Conservation (phyloP, 1,140 invertebrate species). For the Drosophila chauvacae region DNA sequence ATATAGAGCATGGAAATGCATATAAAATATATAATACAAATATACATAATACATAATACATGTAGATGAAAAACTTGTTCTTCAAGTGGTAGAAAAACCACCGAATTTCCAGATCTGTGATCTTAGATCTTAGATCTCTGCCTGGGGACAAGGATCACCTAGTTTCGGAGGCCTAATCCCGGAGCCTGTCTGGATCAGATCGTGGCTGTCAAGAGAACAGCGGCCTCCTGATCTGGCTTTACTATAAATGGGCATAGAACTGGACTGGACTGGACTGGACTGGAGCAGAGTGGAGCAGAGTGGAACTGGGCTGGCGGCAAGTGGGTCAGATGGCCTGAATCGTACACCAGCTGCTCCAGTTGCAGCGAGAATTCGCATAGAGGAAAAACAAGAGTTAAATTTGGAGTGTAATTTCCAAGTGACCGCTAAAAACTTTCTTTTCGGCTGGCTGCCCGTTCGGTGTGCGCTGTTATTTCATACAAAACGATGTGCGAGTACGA, state of each 20-base stretch:
- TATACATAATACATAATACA: too few species aligned
- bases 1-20: too few species aligned
- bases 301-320: constrained; percentile 44
- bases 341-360: constrained; percentile 40
- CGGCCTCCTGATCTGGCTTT: background rate
- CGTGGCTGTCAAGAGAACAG: constrained; percentile 8
- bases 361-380: constrained; percentile 25
- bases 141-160: constrained; percentile 30
- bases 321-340: constrained; percentile 63
- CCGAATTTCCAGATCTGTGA: background rate
- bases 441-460: constrained; percentile 20
- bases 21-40: too few species aligned
- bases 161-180: constrained; percentile 17
- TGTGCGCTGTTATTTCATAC: constrained; percentile 31
- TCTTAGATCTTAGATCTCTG: background rate
- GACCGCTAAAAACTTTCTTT: constrained; percentile 71
- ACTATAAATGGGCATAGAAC: constrained; percentile 8
- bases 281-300: constrained; percentile 10
- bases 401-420: constrained; percentile 47
- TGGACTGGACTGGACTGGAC: constrained; percentile 21
- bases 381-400: constrained; percentile 64
- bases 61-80: too few species aligned
- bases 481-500: background rate
- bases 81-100: too few species aligned
- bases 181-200: constrained; percentile 12